phyloP scores from a whole-genome alignment of 2,888 invertebrate genomes.

The Venustoraphidia nigricollis region DNA sequence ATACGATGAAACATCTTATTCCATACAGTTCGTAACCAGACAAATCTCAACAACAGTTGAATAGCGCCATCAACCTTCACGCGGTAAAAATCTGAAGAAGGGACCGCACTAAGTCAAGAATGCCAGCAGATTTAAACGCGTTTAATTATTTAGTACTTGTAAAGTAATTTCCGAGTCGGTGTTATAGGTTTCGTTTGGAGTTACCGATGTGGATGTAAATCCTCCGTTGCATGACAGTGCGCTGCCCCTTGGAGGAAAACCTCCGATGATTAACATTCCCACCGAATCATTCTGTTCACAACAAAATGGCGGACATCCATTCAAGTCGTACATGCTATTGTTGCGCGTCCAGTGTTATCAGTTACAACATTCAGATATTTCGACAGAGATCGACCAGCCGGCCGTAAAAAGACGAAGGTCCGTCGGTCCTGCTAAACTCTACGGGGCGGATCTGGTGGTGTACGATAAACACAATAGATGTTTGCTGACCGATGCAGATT shows the following conservation, averaged over 20 bases:
- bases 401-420: conserved; percentile 55
- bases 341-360: conserved; percentile 45
- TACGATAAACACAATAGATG: conserved; percentile 84
- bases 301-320: conserved; percentile 49
- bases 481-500: conserved; percentile 75
- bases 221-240: conserved; percentile 36
- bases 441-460: conserved; percentile 69
- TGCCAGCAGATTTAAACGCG: conserved; percentile 18
- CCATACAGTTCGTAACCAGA: no score
- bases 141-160: conserved; percentile 2
- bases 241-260: conserved; percentile 17
- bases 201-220: conserved; percentile 59
- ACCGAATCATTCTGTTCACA: conserved; percentile 69
- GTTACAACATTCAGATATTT: conserved; percentile 26
- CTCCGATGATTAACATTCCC: conserved; percentile 71
- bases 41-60: no score
- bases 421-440: conserved; percentile 30
- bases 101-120: no score
- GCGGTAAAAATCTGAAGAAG: no score
- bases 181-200: conserved; percentile 46
- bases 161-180: conserved; percentile 10
- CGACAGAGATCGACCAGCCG: conserved; percentile 43
- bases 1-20: no score
- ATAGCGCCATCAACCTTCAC: no score
- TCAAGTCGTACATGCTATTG: conserved; percentile 69